A percentile compares a stretch with the other conserved stretches of the same genome.
Evolutionary conservation across 2,888 invertebrate genomes (phyloP).

Genomic region (Uropetala carovei): DNA sequence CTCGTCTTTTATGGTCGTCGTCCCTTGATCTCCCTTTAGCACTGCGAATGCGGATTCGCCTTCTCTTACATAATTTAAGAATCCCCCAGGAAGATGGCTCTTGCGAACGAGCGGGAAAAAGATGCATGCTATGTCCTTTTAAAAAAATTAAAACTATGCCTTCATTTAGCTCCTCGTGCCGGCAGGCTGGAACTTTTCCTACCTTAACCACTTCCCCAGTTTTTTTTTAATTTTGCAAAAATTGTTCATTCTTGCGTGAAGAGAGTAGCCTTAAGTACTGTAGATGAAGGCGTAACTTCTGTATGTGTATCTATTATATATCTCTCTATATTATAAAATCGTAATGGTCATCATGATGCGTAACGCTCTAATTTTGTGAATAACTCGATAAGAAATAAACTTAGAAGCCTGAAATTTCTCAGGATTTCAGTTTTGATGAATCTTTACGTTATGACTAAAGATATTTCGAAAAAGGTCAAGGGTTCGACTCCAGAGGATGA

Average conservation of each 20-base stretch:
- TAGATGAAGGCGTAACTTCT: too few species aligned
- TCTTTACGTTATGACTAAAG: too few species aligned
- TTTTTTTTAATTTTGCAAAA: background rate
- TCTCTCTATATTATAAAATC: too few species aligned
- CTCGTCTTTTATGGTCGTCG: background rate
- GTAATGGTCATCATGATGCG: too few species aligned
- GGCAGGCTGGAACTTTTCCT: background rate
- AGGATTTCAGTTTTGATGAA: too few species aligned
- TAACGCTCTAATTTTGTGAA: too few species aligned
- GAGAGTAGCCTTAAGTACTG: too few species aligned
- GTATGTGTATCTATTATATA: too few species aligned
- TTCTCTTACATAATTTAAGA: background rate
- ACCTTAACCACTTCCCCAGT: background rate
- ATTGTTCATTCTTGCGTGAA: background rate
- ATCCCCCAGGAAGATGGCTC: background rate
- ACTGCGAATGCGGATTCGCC: background rate
- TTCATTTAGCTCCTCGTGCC: background rate
- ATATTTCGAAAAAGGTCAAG: too few species aligned
- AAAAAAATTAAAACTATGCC: background rate
- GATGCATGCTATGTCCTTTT: background rate
- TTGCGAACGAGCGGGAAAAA: background rate
- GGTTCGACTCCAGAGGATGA: too few species aligned
- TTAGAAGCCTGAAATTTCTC: too few species aligned
- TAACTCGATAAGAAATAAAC: too few species aligned
- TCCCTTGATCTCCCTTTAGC: constrained; percentile 2